Conservation (phyloP, 2,888 invertebrate genomes). For the Netelia melanura region DNA sequence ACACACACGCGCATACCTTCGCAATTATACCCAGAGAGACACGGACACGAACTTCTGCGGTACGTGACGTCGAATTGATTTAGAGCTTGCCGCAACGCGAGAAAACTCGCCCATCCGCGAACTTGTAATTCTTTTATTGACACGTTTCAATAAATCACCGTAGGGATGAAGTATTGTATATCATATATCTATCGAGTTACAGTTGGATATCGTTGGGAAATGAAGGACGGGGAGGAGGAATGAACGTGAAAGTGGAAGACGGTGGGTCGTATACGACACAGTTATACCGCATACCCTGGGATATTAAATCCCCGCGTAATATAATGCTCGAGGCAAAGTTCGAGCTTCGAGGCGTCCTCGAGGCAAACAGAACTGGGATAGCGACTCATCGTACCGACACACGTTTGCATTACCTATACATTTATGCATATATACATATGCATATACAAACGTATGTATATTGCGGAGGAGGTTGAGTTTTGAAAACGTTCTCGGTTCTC, state of each 20-base stretch:
- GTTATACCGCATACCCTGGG: background rate
- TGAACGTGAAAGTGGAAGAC: conserved; percentile 4
- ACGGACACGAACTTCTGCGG: background rate
- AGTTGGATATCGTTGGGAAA: conserved; percentile 45
- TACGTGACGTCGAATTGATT: conserved; percentile 42
- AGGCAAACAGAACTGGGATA: background rate
- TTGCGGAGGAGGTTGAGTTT: conserved; percentile 12
- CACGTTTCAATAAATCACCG: conserved; percentile 64
- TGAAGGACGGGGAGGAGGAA: background rate
- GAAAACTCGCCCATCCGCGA: conserved; percentile 47
- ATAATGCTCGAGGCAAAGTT: conserved; percentile 8
- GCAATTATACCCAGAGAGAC: background rate
- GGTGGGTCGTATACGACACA: background rate
- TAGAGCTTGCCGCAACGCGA: conserved; percentile 42
- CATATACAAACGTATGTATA: background rate
- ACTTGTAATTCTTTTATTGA: conserved; percentile 68
- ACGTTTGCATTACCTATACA: conserved; percentile 7
- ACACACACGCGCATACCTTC: background rate
- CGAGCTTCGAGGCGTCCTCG: background rate
- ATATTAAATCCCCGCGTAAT: conserved; percentile 32
- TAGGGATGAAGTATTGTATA: conserved; percentile 34
- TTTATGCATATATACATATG: conserved; percentile 7
- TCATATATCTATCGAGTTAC: conserved; percentile 36
- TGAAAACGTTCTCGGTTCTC: conserved; percentile 37
- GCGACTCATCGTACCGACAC: conserved; percentile 17